These are phyloP conservation scores for Drosophila limbata DNA, from an alignment of 2,888 invertebrate genomes.

Conservation along the genomic window DNA sequence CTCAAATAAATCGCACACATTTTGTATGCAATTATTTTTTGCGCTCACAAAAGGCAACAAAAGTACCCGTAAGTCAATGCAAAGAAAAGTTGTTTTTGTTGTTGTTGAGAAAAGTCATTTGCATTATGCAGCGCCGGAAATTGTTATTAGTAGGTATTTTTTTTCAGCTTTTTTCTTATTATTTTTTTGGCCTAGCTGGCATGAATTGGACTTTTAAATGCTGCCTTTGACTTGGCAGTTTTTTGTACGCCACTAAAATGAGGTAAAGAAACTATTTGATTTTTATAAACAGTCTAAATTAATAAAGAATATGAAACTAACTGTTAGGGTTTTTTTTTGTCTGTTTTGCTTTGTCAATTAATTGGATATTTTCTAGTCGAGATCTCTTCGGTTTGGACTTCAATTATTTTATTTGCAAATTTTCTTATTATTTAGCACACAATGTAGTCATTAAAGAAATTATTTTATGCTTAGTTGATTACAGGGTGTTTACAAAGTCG, in stretches of 20 bases:
- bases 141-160: constrained; percentile 75
- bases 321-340: no score
- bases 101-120: constrained; percentile 76
- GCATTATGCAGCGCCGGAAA: constrained; percentile 77
- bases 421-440: not conserved
- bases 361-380: not conserved
- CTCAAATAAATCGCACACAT: constrained; percentile 82
- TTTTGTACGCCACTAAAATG: constrained; percentile 11
- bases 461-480: not conserved
- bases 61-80: constrained; percentile 73
- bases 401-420: not conserved
- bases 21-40: constrained; percentile 76
- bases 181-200: constrained; percentile 38
- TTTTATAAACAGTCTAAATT: no score
- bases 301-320: no score
- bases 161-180: constrained; percentile 38
- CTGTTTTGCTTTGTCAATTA: no score
- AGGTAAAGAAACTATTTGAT: not conserved
- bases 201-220: constrained; percentile 75
- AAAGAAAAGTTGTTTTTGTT: constrained; percentile 68
- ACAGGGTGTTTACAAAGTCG: constrained; percentile 7
- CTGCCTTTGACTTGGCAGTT: constrained; percentile 71
- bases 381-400: not conserved
- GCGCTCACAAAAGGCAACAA: constrained; percentile 55
- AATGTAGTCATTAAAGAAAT: not conserved